Evolutionary conservation across 53 echinoderm and acorn worm genomes (phyloP), one percentile per base, ranked within the genome.

Genomic region (Stichopus horrens): DNA sequence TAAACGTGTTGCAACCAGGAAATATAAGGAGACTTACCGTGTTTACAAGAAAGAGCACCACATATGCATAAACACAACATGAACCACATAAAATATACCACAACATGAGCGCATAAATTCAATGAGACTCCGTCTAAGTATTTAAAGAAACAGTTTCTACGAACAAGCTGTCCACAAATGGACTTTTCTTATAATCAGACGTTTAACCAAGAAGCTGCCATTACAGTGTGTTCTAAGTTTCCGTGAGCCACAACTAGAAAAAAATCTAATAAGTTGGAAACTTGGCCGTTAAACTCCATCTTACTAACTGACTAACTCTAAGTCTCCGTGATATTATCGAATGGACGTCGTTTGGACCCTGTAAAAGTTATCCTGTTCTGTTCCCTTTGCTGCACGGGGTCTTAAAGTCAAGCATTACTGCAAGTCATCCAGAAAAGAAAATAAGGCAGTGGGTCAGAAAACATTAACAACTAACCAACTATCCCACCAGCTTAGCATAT

Each of bases 341-440:
- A 77, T 77, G 23, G 52, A 7, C 52, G 77, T 77, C 37, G 77
- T 23, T 77, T 77, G 52, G 77, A 77, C 7, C n/a, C n/a, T n/a
- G n/a, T n/a, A 77, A 13, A 51, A 77, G 23, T 77, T 77, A 7
- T n/a, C 74, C 74, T 73, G 7, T 73, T 73, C 7, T 6, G 67
- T 73, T 73, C 74, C 74, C 74, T 73, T 77, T 77, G 23, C 23
- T 77, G 52, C 52, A 21, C 23, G 7, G 77, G 23, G 5, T 22
- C 52, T 22, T 77, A 77, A 77, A 52, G 23, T 52, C 77, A 77
- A 37, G 23, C 7, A 5, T 77, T 5, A 22, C 51, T 77, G 77
- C 52, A 77, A 77, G 52, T 37, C 77, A 77, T 77, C 77, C 77
- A 77, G 23, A 37, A 52, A 77, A 77, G 77, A 37, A 52, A 77